phyloP scores from a whole-genome alignment of 2,113 vertebrate species.

The Bujurquina vittata region DNA sequence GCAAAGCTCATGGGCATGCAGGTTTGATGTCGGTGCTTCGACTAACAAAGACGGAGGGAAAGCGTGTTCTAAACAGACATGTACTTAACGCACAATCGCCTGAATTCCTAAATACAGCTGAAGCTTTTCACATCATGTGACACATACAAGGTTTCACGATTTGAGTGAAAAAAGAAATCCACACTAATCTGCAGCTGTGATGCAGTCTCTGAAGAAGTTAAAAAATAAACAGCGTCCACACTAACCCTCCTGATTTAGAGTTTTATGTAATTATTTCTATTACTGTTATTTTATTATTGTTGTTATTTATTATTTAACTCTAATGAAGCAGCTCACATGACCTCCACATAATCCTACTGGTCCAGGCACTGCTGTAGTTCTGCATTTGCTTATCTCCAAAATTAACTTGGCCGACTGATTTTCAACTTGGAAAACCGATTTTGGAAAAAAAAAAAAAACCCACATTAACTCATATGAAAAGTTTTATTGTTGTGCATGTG shows the following conservation, averaged over 20 bases:
- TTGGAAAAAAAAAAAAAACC: no score
- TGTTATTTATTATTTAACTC: background rate
- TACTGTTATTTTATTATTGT: background rate
- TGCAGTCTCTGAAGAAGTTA: background rate
- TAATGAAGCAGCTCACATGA: background rate
- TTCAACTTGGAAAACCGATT: background rate
- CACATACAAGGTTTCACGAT: background rate
- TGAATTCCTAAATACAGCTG: background rate
- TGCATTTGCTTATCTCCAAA: background rate
- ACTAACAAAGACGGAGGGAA: background rate
- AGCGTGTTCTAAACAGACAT: background rate
- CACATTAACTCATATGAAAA: no score
- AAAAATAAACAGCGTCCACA: background rate
- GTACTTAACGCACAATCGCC: background rate
- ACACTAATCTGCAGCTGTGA: no score
- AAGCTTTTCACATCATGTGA: background rate
- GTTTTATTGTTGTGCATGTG: background rate
- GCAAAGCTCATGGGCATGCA: background rate
- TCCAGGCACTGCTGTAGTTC: background rate
- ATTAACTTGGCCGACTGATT: background rate
- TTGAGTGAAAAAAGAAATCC: background rate
- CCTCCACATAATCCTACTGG: no score
- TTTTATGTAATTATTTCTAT: background rate
- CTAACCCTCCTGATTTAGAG: background rate
- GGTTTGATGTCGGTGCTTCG: background rate